phyloP scores from a whole-genome alignment of 2,797 vertebrate genomes.

The Moxostoma hubbsi region DNA sequence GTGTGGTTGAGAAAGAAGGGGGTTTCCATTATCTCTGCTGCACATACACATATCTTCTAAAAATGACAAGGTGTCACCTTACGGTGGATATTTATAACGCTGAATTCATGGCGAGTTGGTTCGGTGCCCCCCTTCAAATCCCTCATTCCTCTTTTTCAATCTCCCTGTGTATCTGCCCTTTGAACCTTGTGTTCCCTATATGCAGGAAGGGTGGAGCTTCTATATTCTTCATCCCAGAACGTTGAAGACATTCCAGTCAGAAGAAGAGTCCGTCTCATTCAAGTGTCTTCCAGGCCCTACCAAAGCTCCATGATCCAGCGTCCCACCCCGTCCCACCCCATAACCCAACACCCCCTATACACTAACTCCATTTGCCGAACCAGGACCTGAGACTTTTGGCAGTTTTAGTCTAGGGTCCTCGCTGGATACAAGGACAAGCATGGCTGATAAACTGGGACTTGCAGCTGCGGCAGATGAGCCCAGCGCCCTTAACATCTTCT shows the following conservation, averaged over 20 bases:
- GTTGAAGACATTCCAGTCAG: constrained; percentile 68
- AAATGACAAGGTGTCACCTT: constrained; percentile 63
- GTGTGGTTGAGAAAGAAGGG: constrained; percentile 23
- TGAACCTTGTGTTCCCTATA: constrained; percentile 74
- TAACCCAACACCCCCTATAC: constrained; percentile 9
- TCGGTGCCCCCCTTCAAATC: constrained; percentile 30
- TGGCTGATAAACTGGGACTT: constrained; percentile 74
- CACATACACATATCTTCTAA: constrained; percentile 54
- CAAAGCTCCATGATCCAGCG: constrained; percentile 57
- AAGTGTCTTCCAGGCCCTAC: constrained; percentile 32
- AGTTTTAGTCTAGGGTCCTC: constrained; percentile 31
- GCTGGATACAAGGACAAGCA: constrained; percentile 44
- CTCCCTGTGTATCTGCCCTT: constrained; percentile 72
- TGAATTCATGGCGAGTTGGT: constrained; percentile 35
- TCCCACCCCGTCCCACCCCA: constrained; percentile 12
- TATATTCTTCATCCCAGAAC: constrained; percentile 69
- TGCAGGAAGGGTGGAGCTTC: constrained; percentile 71
- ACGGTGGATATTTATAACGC: constrained; percentile 64
- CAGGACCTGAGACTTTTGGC: neutral
- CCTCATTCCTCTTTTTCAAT: constrained; percentile 47
- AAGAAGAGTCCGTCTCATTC: constrained; percentile 55
- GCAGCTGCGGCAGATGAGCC: constrained; percentile 77
- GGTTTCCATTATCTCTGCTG: constrained; percentile 57
- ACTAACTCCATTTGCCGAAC: no score
- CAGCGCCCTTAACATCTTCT: constrained; percentile 86